Percentiles rank a stretch among this genome's conserved stretches.
Evolutionary conservation across 2,797 vertebrate genomes (phyloP).

Genomic region (Leucoraja ocellata): DNA sequence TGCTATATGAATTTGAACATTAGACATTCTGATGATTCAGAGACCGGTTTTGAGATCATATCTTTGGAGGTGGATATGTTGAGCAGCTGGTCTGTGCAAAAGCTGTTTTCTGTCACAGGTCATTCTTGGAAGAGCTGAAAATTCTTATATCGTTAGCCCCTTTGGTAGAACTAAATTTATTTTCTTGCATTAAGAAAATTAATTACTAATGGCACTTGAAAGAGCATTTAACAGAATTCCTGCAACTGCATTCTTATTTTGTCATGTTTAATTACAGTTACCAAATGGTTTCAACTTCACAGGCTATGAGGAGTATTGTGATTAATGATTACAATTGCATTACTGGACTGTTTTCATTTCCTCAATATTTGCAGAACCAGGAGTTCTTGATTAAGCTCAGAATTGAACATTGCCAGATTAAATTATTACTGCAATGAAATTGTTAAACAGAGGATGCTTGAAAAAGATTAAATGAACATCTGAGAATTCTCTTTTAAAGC

Average conservation of each 20-base stretch:
- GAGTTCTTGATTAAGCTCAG: not conserved
- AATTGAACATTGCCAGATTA: not conserved
- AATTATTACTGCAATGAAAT: not conserved
- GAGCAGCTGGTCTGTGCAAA: not conserved
- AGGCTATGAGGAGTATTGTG: not conserved
- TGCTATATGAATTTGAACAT: not conserved
- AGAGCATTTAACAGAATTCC: not conserved
- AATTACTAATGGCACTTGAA: not conserved
- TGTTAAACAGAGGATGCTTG: not conserved
- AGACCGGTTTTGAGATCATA: not conserved
- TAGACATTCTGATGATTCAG: not conserved
- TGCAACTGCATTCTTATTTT: not conserved
- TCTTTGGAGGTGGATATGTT: not conserved
- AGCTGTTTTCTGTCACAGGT: not conserved
- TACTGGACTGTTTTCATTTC: not conserved
- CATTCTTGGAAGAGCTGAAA: not conserved
- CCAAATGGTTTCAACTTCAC: slow-evolving; percentile 30
- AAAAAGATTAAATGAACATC: not conserved
- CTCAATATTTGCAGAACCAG: not conserved
- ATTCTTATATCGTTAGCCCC: not conserved
- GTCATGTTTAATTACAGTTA: slow-evolving; percentile 8
- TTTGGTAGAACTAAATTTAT: slow-evolving; percentile 16
- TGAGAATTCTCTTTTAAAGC: not conserved
- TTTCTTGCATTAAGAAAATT: slow-evolving; percentile 1
- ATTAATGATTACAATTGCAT: slow-evolving; percentile 9